Conservation (phyloP, 1,140 invertebrate species). For the Cyphomyrmex costatus region DNA sequence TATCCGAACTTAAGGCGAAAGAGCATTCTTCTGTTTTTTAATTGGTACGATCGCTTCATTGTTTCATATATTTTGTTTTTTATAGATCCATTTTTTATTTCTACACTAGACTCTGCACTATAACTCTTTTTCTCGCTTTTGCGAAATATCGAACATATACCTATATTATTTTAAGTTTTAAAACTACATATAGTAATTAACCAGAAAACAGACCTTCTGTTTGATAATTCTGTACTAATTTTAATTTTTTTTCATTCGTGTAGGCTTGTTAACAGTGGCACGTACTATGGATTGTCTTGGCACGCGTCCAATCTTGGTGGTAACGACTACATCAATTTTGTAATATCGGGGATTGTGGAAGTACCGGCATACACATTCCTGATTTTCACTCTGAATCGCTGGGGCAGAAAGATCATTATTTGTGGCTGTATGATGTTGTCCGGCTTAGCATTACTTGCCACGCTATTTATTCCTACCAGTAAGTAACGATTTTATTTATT, state of each 20-base stretch:
- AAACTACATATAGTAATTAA: too few relatives aligned
- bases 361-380: slow-evolving; percentile 91
- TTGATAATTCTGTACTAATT: background rate
- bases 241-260: slow-evolving; percentile 63
- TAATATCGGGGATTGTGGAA: slow-evolving; percentile 92
- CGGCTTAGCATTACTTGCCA: slow-evolving; percentile 89
- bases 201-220: too few relatives aligned
- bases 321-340: slow-evolving; percentile 92
- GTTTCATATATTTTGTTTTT: slow-evolving; percentile 23
- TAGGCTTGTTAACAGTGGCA: slow-evolving; percentile 92
- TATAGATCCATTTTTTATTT: background rate
- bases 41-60: slow-evolving; percentile 88
- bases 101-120: too few relatives aligned
- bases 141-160: too few relatives aligned
- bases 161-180: too few relatives aligned
- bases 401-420: slow-evolving; percentile 91
- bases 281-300: slow-evolving; percentile 94
- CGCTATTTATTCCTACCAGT: slow-evolving; percentile 89
- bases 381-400: slow-evolving; percentile 90
- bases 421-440: slow-evolving; percentile 91
- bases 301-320: slow-evolving; percentile 92
- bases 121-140: too few relatives aligned
- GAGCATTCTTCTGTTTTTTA: slow-evolving; percentile 92
- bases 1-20: slow-evolving; percentile 91
- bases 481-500: slow-evolving; percentile 66